Evolutionary conservation across 2,797 vertebrate species (phyloP), one percentile per base, ranked within the genome.

Genomic region (Simalia tracyae): DNA sequence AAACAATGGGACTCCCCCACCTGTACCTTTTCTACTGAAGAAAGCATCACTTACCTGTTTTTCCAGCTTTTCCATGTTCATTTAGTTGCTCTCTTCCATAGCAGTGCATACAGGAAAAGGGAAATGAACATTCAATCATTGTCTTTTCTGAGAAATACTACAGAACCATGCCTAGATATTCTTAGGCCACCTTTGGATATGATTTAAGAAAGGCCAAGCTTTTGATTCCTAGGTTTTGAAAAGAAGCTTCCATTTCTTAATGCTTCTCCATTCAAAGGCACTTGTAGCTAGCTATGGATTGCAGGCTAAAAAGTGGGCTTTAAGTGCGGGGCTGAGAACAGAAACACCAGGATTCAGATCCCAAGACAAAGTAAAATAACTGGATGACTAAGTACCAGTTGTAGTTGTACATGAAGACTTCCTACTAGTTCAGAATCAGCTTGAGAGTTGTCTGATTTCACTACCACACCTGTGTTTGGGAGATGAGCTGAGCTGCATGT

Each of bases 1-100:
- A 86, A 94, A 95, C 91, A 90, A 94, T 42, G 11, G 89, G 91
- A 95, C 94, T 96, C 89, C 95, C 95, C 94, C 91, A 89, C 93
- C 95, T 96, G 87, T 89, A 94, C 94, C 94, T 93, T 92, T 95
- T 95, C 91, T 81, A 89, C 72, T 95, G 94, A 90, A 46, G 92
- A 93, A 94, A 93, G 89, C 90, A 93, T 92, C 93, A 90, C 28
- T 85, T 88, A 76, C 59, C 50, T 54, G 59, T 91, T 81, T 81
- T 91, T 95, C 36, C 7, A 86, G 92, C 12, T 28, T 93, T 24
- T 92, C 12, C 26, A 84, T 72, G 17, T 0, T 89, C 85, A 0
- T 90, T 56, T 12, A 59, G 15, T 90, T 93, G 46, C 92, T 92
- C 26, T 72, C 59, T 90, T 66, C 54, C 72, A 15, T 46, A 56